Base-by-base conservation (phyloP, 2,888 invertebrate species). In the Melanargia galathea region DNA sequence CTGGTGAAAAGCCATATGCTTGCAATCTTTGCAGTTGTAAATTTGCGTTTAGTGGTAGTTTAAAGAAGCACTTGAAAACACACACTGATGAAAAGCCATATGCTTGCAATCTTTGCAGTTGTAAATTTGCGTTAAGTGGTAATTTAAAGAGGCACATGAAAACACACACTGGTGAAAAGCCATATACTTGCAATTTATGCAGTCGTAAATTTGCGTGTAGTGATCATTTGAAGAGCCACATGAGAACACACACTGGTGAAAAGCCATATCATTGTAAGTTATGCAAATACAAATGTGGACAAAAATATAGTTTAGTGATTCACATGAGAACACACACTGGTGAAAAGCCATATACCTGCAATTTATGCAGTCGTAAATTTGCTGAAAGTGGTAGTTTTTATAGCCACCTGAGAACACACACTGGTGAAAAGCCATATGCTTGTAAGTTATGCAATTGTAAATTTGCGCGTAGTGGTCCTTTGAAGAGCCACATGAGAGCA, bases 111-210 rank as follows among this genome's bases (percentile, higher is more conserved):
- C n/a, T n/a, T n/a, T n/a, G n/a, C n/a, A n/a, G n/a, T n/a, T n/a
- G n/a, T n/a, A n/a, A n/a, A n/a, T n/a, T n/a, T n/a, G n/a, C n/a
- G n/a, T n/a, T n/a, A n/a, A n/a, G n/a, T n/a, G n/a, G n/a, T n/a
- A n/a, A n/a, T n/a, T n/a, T n/a, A n/a, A n/a, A n/a, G n/a, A n/a
- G n/a, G n/a, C n/a, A n/a, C n/a, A n/a, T n/a, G n/a, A n/a, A n/a
- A n/a, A n/a, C n/a, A n/a, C 40, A 40, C 40, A 40, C 40, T 40
- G 40, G 40, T n/a, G 40, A 40, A 11, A 40, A 40, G 40, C 40
- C 40, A n/a, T 40, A n/a, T 40, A 13, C 40, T 6, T 40, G 40
- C 16, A 13, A 40, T 40, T 2, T 40, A 16, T 40, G 40, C 18
- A 3, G 16, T 2, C 16, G 0, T 5, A 43, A 43, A 43, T 43